Evolutionary conservation across 2,797 vertebrate genomes (phyloP), one percentile per base, ranked within the genome.

Genomic region (Meda fulgida): DNA sequence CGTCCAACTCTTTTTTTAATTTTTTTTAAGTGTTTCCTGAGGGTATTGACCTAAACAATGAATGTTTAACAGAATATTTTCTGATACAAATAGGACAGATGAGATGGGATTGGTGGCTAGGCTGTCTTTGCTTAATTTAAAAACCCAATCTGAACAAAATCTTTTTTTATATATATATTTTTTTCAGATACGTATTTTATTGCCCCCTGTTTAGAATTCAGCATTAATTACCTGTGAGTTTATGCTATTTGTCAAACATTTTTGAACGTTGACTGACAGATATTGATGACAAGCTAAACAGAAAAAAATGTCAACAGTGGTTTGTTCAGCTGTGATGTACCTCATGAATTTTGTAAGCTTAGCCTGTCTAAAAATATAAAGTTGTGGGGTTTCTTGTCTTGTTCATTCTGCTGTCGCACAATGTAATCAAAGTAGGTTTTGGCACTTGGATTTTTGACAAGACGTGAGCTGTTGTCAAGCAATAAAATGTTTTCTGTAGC

Each of bases 361-460:
- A 34, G 48, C 43, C 65, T 21, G 43, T 78, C 65, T 84, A 84
- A 69, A 84, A 78, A 84, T 78, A 84, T 36, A 83, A 43, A 16
- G 51, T 19, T 70, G 34, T 55, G 36, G 51, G 65, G 65, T 71
- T 70, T 60, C 65, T 78, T 78, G 38, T 36, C 66, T 48, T 34
- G 63, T 31, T 60, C 4, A 7, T 78, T 84, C 67, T 79, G 75
- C 65, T 78, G 73, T 69, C 55, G 21, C 66, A 40, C 82, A 60
- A 26, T 77, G n/a, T 84, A 77, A 84, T 84, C 63, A 84, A 77
- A 84, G 82, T 66, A 40, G 16, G 73, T 36, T 77, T 66, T 76
- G 71, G 43, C 81, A 83, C 43, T 76, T 51, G 60, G 21, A 83
- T 38, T 83, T 31, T 66, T 83, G 81, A 83, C 58, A 21, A 51